Percentiles rank a stretch among this genome's conserved stretches.
Evolutionary conservation across 1,140 invertebrate genomes (phyloP).

Genomic region (Drosophila funebris): DNA sequence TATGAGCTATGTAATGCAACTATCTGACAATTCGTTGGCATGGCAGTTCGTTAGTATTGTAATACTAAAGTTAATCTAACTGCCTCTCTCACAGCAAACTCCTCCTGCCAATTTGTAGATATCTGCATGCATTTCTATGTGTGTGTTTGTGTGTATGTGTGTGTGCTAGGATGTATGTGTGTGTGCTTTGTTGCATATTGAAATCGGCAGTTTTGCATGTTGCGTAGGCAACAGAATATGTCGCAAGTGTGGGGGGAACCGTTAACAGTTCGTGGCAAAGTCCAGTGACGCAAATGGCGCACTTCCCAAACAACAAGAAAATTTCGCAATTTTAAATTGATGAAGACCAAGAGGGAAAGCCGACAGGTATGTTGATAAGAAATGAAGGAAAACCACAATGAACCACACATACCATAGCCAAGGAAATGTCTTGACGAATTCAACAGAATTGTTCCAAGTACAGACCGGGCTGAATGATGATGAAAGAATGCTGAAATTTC

Average conservation of each 20-base stretch:
- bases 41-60: conserved; percentile 9
- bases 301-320: conserved; percentile 21
- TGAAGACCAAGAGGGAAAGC: conserved; percentile 1
- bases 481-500: neutral
- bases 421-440: conserved; percentile 30
- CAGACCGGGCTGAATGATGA: conserved; percentile 16
- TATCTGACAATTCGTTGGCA: no score
- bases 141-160: neutral
- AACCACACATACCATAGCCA: conserved; percentile 2
- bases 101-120: no score
- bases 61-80: conserved; percentile 3
- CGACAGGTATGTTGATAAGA: conserved; percentile 17
- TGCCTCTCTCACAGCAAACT: no score
- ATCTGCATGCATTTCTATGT: no score
- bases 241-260: conserved; percentile 1
- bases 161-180: neutral
- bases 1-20: no score
- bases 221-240: conserved; percentile 22
- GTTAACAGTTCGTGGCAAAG: conserved; percentile 21
- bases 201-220: conserved; percentile 53
- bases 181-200: conserved; percentile 13
- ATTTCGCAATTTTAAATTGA: conserved; percentile 37
- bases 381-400: conserved; percentile 19
- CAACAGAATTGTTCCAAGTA: conserved; percentile 25
- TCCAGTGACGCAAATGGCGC: conserved; percentile 28